Percentiles rank a stretch among this genome's conserved stretches.
Evolutionary conservation across 2,797 vertebrate species (phyloP).

Genomic region (Oryzias sinensis): DNA sequence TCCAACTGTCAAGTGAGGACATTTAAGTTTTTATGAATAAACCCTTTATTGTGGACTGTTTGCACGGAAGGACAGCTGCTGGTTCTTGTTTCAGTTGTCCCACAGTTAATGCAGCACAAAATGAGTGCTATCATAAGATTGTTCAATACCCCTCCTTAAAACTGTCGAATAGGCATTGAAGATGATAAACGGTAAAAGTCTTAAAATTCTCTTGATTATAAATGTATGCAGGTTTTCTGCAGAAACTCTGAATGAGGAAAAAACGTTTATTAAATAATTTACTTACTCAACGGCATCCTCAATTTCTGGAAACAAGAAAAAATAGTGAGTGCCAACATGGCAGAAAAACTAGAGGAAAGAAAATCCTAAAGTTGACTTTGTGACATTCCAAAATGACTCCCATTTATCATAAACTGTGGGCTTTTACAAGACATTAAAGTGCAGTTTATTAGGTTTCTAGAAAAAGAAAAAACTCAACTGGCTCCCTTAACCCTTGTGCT

Average conservation of each 20-base stretch:
- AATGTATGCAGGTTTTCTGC: conserved; percentile 16
- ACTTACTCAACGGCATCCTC: conserved; percentile 13
- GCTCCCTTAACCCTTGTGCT: conserved; percentile 3
- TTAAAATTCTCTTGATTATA: conserved; percentile 24
- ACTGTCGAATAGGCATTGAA: not conserved
- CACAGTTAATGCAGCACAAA: conserved; percentile 35
- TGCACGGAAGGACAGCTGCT: conserved; percentile 2
- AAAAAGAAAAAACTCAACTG: conserved; percentile 27
- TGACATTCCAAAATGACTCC: conserved; percentile 43
- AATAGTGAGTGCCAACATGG: conserved; percentile 2
- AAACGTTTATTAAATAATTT: conserved; percentile 14
- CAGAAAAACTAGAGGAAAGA: conserved; percentile 17
- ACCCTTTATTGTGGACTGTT: conserved; percentile 18
- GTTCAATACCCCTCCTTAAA: no score
- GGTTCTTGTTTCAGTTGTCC: conserved; percentile 26
- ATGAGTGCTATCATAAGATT: conserved; percentile 16
- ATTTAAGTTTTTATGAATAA: conserved; percentile 28
- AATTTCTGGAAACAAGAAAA: conserved; percentile 13
- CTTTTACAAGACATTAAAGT: conserved; percentile 48
- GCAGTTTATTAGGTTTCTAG: conserved; percentile 45
- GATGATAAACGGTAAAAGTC: not conserved
- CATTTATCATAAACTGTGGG: conserved; percentile 40
- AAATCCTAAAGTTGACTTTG: conserved; percentile 31
- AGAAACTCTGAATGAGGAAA: no score
- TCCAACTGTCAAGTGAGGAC: conserved; percentile 20